Evolutionary conservation across 2,797 vertebrate genomes (phyloP).

Genomic region (Myotis findleyi): DNA sequence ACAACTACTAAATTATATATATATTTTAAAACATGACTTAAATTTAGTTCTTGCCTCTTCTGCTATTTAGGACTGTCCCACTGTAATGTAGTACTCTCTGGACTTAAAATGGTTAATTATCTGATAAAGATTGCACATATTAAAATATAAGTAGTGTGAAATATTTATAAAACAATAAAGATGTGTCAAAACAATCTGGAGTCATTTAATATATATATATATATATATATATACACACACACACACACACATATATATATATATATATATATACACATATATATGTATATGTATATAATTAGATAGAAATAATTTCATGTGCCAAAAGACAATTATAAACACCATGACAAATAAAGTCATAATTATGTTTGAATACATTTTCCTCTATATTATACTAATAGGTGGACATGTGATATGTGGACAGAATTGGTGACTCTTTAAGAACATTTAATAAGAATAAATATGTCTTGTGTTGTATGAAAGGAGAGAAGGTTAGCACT

Average conservation of each 20-base stretch:
- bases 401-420: neutral
- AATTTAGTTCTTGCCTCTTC: neutral
- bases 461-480: slow-evolving; percentile 95
- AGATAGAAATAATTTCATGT: neutral
- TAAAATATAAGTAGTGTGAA: neutral
- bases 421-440: neutral
- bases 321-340: neutral
- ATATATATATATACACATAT: neutral
- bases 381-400: neutral
- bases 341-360: neutral
- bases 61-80: neutral
- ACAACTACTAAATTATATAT: slow-evolving; percentile 10
- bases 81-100: neutral
- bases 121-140: neutral
- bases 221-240: no score
- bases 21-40: neutral
- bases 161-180: neutral
- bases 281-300: neutral
- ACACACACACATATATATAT: neutral
- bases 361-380: neutral
- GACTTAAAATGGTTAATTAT: slow-evolving; percentile 9
- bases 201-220: neutral
- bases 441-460: neutral
- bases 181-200: neutral
- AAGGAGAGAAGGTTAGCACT: slow-evolving; percentile 99